Evolutionary conservation across 2,888 invertebrate genomes (phyloP), one percentile per base, ranked within the genome.

Genomic region (Tortricodes alternella): DNA sequence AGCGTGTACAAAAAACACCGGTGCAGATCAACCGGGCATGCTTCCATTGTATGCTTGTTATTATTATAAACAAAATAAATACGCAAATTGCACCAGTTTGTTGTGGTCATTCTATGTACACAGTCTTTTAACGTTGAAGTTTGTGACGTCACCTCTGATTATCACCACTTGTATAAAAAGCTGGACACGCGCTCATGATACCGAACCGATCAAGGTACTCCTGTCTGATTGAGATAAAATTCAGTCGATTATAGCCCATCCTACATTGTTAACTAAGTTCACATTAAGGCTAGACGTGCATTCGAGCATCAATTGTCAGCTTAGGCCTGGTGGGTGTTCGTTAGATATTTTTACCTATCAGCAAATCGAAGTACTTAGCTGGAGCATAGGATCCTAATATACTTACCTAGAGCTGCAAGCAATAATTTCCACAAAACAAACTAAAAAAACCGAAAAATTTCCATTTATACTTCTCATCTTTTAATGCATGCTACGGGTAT

Each of bases 91-190:
- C 70, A 76, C 68, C 66, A 63, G 70, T 73, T 74, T 68, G 60
- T 63, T 65, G 60, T 69, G 68, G 61, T 68, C 66, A 55, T 67
- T 75, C 41, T 56, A 37, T 82, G 62, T 79, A 78, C 74, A 61
- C 49, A 75, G 63, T 62, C 63, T 71, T 76, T 82, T 78, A 78
- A 74, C 78, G 67, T 68, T 68, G 68, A 41, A 15, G 11, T 27
- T 53, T n/a, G 35, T 83, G 83, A 84, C 85, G 85, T 88, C 78
- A 80, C 62, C 53, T 53, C 56, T 58, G 53, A 88, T 89, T 89
- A 89, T 84, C 87, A 83, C 81, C 53, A 61, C 68, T 67, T 74
- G 72, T 80, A 83, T 87, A 89, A 89, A 83, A 72, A 83, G 86
- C 62, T 63, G 76, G 68, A 74, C 89, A 89, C 88, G 88, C 80